Base-by-base conservation (phyloP, 2,888 invertebrate species). In the Scaptomyza flava region DNA sequence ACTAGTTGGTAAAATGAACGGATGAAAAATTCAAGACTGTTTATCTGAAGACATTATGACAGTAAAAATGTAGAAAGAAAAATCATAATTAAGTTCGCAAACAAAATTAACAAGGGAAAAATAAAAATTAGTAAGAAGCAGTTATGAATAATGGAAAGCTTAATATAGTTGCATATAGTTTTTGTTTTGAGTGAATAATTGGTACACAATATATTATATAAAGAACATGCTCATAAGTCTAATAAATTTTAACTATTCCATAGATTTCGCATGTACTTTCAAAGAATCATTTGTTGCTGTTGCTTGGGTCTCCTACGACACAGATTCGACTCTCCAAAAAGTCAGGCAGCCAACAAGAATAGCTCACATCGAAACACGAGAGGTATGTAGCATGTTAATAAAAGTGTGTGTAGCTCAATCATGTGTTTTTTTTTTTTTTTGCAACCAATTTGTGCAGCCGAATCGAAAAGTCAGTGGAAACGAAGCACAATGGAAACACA, bases 251-350 rank as follows among this genome's bases (percentile, higher is more conserved):
- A 4, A 6, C 27, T 27, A 27, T 27, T 27, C 27, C 4, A 27
- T 27, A 27, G 95, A 90, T 95, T 95, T 91, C 93, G 95, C 43
- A 93, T 95, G 67, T 95, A 95, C 89, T 96, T 95, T 90, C 94
- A 94, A 77, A 94, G 94, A 54, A 95, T 94, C 3, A 94, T 95
- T 59, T 95, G 95, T 89, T 94, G 94, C 50, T 94, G 94, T 93
- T 93, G 93, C 42, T 77, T 89, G 57, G 77, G 81, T 14, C 54
- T 79, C 5, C 73, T 70, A 2, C 78, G 83, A 12, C 81, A 81
- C 36, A 87, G 87, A 60, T 77, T 72, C 17, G 81, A 89, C 46
- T 89, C 90, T 1, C 82, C 89, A 4, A 89, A 80, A 66, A 74
- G 83, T 60, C 70, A 80, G 54, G 66, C 75, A 42, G 57, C 72